These are phyloP conservation scores for Neocrepidodera transversa DNA, from an alignment of 2,888 invertebrate genomes.

Conservation along the genomic window DNA sequence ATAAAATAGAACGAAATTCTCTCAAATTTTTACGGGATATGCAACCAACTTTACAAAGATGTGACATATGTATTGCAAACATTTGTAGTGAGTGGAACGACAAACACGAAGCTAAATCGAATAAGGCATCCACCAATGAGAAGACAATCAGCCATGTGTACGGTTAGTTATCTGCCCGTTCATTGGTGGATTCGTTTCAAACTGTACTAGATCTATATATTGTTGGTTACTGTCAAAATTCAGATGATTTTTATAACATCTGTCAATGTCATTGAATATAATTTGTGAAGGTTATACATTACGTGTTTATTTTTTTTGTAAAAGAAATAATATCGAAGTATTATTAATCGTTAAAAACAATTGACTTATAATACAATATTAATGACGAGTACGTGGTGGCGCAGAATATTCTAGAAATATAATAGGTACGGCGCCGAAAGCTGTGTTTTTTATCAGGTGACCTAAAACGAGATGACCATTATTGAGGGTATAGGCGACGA, in stretches of 20 bases:
- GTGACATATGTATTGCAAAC: too few species aligned
- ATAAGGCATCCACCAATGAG: too few species aligned
- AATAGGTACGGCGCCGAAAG: conserved; percentile 1
- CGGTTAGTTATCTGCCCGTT: too few species aligned
- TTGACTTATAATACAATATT: background rate
- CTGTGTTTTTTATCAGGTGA: conserved; percentile 4
- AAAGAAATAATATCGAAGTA: background rate
- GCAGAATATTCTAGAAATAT: background rate
- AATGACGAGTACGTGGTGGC: background rate
- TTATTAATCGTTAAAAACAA: background rate
- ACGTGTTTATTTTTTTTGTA: conserved; percentile 11
- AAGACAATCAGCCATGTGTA: too few species aligned
- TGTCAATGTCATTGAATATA: background rate
- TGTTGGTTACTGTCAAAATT: too few species aligned
- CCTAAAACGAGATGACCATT: conserved; percentile 66
- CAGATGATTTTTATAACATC: background rate
- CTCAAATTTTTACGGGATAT: too few species aligned
- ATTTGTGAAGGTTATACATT: conserved; percentile 7
- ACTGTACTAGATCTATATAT: too few species aligned
- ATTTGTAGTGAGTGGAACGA: too few species aligned
- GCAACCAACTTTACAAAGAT: too few species aligned
- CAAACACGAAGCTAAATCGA: too few species aligned
- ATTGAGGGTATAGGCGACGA: conserved; percentile 87
- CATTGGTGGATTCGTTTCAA: too few species aligned
- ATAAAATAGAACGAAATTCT: too few species aligned